phyloP scores from a whole-genome alignment of 2,888 invertebrate species.

The Dryobota labecula region DNA sequence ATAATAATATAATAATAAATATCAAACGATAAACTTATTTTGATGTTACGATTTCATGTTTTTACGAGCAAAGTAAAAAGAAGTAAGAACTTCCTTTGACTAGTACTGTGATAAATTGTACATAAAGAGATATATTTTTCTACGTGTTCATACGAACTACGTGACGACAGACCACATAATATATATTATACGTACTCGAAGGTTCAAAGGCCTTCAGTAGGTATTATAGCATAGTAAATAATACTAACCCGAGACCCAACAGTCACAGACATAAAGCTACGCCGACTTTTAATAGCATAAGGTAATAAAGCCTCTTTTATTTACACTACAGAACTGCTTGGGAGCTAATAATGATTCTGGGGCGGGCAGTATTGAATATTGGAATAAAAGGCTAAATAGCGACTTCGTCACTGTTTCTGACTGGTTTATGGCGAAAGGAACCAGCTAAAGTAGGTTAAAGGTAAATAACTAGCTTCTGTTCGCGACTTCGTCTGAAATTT shows the following conservation, averaged over 20 bases:
- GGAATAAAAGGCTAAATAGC: constrained; percentile 41
- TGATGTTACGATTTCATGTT: constrained; percentile 29
- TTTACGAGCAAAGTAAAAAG: constrained; percentile 31
- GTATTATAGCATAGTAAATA: constrained; percentile 49
- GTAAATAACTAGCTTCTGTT: no score
- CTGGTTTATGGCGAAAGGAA: constrained; percentile 21
- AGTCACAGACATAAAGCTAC: constrained; percentile 51
- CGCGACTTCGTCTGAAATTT: no score
- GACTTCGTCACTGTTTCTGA: constrained; percentile 31
- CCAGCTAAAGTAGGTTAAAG: no score
- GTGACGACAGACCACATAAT: constrained; percentile 37
- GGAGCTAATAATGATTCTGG: constrained; percentile 52
- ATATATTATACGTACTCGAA: constrained; percentile 25
- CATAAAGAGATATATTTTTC: constrained; percentile 43
- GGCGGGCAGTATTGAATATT: constrained; percentile 53
- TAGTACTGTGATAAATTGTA: constrained; percentile 31
- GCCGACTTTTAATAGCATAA: constrained; percentile 56
- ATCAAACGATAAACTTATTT: constrained; percentile 32
- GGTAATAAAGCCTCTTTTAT: constrained; percentile 58
- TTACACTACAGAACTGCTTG: constrained; percentile 52
- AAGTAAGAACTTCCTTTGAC: constrained; percentile 34
- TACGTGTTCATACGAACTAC: constrained; percentile 35
- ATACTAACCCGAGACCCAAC: constrained; percentile 45
- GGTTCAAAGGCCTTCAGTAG: constrained; percentile 41
- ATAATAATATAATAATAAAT: constrained; percentile 48